Conservation (phyloP, 2,797 vertebrate genomes). For the Hypotaenidia okinawae region DNA sequence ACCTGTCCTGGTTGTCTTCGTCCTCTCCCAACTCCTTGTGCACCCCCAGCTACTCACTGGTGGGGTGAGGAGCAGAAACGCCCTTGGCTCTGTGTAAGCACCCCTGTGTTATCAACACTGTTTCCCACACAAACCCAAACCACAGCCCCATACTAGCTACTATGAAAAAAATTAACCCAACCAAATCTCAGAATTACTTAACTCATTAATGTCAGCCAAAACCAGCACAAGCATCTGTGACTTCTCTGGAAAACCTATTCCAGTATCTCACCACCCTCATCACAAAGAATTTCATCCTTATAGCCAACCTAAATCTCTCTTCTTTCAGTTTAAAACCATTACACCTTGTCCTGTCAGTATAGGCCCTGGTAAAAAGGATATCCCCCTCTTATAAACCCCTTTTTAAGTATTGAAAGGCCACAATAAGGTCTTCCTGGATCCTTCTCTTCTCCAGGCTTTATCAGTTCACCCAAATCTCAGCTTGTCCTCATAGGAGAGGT, state of each 20-base stretch:
- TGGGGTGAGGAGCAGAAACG: too few species aligned
- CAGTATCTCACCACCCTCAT: neutral
- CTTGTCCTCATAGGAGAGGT: neutral
- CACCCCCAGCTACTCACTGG: too few species aligned
- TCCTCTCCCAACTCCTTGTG: too few species aligned
- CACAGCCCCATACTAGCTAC: too few species aligned
- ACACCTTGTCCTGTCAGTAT: neutral
- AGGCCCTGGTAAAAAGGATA: neutral
- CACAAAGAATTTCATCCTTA: neutral
- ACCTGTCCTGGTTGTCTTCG: too few species aligned
- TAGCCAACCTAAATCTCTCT: neutral
- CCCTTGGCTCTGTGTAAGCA: too few species aligned
- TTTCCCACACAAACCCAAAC: too few species aligned
- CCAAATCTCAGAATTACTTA: too few species aligned
- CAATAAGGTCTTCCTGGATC: neutral
- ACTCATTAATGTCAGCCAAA: too few species aligned
- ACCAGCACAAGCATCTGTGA: too few species aligned
- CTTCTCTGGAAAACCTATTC: neutral
- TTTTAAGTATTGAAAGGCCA: fast-evolving
- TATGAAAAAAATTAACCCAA: too few species aligned
- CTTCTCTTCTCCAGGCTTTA: neutral
- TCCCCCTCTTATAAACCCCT: neutral
- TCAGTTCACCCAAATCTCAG: neutral
- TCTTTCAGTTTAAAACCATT: neutral
- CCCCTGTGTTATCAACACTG: too few species aligned